Evolutionary conservation across 92 coral and sea anemone species (phyloP).

Genomic region (Umimayanthus kanabou): DNA sequence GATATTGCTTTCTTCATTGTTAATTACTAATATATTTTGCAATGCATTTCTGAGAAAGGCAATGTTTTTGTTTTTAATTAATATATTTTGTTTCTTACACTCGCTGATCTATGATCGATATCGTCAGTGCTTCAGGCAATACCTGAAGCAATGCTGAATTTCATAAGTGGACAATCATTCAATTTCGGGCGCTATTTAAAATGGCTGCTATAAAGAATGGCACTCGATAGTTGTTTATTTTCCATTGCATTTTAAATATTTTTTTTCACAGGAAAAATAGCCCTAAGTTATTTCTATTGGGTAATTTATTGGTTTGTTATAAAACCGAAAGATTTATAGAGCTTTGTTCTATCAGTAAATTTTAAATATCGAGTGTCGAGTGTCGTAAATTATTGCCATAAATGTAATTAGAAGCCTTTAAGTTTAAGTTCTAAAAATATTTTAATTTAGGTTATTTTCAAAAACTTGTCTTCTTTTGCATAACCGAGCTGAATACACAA

Average conservation of each 20-base stretch:
- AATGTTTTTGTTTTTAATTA: neutral
- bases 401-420: neutral
- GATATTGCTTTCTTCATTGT: neutral
- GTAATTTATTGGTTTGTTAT: neutral
- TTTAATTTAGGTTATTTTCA: neutral
- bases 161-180: neutral
- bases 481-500: neutral
- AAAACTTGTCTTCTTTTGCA: neutral
- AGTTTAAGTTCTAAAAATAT: neutral
- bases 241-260: neutral
- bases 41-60: neutral
- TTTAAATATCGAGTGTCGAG: too few species aligned
- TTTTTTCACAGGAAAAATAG: neutral
- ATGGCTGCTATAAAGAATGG: neutral
- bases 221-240: neutral
- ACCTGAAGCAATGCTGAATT: neutral
- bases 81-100: neutral
- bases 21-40: conserved; percentile 16
- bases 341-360: neutral
- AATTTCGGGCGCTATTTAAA: neutral
- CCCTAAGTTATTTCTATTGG: neutral
- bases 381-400: neutral
- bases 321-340: neutral
- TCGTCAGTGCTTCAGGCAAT: neutral
- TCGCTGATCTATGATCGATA: neutral